Evolutionary conservation across 2,888 invertebrate genomes (phyloP).

Genomic region (Galeruca laticollis): DNA sequence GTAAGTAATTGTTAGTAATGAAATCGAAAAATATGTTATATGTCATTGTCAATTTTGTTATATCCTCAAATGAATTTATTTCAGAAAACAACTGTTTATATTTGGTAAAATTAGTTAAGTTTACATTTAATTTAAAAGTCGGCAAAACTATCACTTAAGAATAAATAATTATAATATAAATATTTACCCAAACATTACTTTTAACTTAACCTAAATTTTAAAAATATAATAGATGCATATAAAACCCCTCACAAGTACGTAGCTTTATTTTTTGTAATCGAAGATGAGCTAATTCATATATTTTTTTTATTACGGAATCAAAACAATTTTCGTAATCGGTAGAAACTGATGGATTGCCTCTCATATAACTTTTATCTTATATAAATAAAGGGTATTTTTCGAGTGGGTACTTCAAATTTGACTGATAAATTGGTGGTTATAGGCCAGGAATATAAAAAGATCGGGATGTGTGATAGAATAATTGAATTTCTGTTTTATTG

Average conservation of each 20-base stretch:
- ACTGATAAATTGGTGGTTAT: neutral
- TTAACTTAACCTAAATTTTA: neutral
- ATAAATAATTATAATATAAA: neutral
- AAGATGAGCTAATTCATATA: neutral
- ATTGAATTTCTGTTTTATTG: too few relatives aligned
- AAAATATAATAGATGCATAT: neutral
- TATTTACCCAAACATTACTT: neutral
- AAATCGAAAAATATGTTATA: too few relatives aligned
- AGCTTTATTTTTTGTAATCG: slow-evolving; percentile 1
- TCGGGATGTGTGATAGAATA: neutral
- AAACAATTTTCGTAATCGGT: neutral
- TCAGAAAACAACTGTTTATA: too few relatives aligned
- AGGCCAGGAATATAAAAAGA: neutral
- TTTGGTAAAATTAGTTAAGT: too few relatives aligned
- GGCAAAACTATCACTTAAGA: neutral
- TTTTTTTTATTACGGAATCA: neutral
- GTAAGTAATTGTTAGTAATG: too few relatives aligned
- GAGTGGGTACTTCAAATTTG: slow-evolving; percentile 15
- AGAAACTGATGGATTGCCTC: slow-evolving; percentile 10
- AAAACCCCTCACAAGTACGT: neutral
- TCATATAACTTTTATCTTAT: slow-evolving; percentile 1
- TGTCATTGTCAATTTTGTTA: too few relatives aligned
- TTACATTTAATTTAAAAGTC: too few relatives aligned
- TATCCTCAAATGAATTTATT: too few relatives aligned
- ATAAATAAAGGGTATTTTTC: slow-evolving; percentile 14